Percentiles rank a stretch among this genome's conserved stretches.
These are phyloP conservation scores for Octomys mimax DNA, from an alignment of 2,797 vertebrate species.

Conservation along the genomic window DNA sequence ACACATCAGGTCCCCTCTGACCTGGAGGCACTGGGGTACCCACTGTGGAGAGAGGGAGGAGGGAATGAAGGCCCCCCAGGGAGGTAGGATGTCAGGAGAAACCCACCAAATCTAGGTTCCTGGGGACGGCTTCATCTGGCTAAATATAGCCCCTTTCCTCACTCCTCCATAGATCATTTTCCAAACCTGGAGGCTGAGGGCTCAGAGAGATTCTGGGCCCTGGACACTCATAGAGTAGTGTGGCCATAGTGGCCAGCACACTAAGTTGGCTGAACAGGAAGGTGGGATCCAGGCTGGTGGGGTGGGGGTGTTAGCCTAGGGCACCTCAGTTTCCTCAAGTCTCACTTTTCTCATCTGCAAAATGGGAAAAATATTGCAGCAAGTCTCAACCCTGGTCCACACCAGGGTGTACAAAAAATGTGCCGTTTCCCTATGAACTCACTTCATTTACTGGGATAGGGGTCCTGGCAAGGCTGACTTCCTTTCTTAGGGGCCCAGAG, in stretches of 20 bases:
- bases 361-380: background rate
- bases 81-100: too few relatives aligned
- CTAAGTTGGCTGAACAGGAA: background rate
- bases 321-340: background rate
- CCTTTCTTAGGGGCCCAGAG: background rate
- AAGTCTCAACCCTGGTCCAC: background rate
- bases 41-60: accelerated
- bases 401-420: background rate
- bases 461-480: background rate
- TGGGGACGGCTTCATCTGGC: background rate
- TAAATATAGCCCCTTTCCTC: constrained; percentile 58
- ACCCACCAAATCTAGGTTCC: background rate
- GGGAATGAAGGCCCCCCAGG: too few relatives aligned
- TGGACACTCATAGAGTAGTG: accelerated
- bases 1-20: background rate
- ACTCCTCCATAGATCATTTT: background rate
- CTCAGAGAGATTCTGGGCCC: background rate
- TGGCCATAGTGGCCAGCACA: accelerated
- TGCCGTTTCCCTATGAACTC: background rate
- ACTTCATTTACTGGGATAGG: background rate
- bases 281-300: background rate
- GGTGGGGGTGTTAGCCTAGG: accelerated
- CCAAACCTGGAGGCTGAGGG: constrained; percentile 58
- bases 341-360: background rate
- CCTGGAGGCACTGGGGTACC: background rate